Evolutionary conservation across 2,888 invertebrate species (phyloP).

Genomic region (Alsophila aescularia): DNA sequence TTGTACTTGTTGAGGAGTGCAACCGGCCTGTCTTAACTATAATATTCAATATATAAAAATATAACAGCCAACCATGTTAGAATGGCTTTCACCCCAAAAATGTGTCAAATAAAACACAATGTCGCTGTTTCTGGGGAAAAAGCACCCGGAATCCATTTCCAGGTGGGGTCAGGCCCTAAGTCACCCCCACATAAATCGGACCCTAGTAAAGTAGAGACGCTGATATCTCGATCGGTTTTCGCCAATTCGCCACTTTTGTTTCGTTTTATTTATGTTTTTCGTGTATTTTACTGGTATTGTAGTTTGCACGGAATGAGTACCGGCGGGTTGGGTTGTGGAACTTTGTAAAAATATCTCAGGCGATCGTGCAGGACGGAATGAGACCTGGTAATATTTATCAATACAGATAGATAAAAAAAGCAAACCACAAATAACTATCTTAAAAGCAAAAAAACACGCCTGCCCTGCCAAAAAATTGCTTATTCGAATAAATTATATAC

Average conservation of each 20-base stretch:
- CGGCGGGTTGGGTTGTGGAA: not conserved
- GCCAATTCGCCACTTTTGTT: slow-evolving; percentile 57
- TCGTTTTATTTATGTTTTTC: slow-evolving; percentile 35
- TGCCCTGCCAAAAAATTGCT: too few species aligned
- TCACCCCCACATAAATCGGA: slow-evolving; percentile 72
- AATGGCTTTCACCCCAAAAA: slow-evolving; percentile 2
- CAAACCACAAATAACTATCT: too few species aligned
- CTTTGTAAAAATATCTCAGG: slow-evolving; percentile 2
- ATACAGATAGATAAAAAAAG: too few species aligned
- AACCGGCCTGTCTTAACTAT: too few species aligned
- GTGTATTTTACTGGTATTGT: slow-evolving; percentile 23
- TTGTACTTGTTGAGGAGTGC: too few species aligned
- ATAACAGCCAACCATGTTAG: not conserved
- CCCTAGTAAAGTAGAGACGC: slow-evolving; percentile 65
- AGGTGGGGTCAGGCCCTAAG: slow-evolving; percentile 62
- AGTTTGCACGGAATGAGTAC: slow-evolving; percentile 9
- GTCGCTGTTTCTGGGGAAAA: slow-evolving; percentile 45
- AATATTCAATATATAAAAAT: not conserved
- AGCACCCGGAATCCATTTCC: slow-evolving; percentile 44
- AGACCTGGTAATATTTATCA: too few species aligned
- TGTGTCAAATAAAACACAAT: slow-evolving; percentile 21
- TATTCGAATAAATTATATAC: too few species aligned
- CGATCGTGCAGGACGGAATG: too few species aligned
- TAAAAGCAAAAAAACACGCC: too few species aligned
- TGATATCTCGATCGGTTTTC: slow-evolving; percentile 73